A percentile compares a stretch with the other conserved stretches of the same genome.
These are phyloP conservation scores for Mus minutoides DNA, from an alignment of 2,797 vertebrate species.

Conservation along the genomic window DNA sequence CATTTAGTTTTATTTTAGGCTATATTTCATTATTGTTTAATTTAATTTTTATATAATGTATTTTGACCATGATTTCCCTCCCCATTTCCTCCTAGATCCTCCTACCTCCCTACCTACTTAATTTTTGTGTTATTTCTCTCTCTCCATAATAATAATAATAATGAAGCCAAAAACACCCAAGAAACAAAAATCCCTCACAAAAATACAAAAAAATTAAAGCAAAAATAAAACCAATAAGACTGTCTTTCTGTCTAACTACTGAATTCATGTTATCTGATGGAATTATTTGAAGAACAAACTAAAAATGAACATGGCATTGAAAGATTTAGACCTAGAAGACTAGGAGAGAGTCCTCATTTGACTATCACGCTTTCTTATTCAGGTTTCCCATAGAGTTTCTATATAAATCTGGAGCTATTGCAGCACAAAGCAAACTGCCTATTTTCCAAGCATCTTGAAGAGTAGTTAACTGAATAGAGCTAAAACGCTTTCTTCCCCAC, in stretches of 20 bases:
- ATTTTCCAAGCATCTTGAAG: not conserved
- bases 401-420: not conserved
- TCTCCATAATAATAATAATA: not conserved
- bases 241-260: not conserved
- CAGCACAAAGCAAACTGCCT: not conserved
- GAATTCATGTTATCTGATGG: conserved; percentile 32
- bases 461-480: conserved; percentile 21
- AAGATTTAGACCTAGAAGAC: not conserved
- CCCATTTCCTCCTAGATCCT: not conserved
- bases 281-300: conserved; percentile 24
- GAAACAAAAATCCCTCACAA: not conserved
- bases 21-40: not conserved
- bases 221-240: not conserved
- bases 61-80: not conserved
- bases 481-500: not conserved
- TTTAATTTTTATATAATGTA: not conserved
- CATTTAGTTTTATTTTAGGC: not conserved
- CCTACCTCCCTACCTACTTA: too few species aligned
- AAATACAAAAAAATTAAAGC: not conserved
- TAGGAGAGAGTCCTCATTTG: not conserved
- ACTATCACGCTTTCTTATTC: not conserved
- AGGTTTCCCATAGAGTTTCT: not conserved
- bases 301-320: not conserved
- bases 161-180: not conserved
- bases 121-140: not conserved